Evolutionary conservation across 2,113 vertebrate genomes (phyloP), one percentile per base, ranked within the genome.

Genomic region (Scytalopus superciliaris): DNA sequence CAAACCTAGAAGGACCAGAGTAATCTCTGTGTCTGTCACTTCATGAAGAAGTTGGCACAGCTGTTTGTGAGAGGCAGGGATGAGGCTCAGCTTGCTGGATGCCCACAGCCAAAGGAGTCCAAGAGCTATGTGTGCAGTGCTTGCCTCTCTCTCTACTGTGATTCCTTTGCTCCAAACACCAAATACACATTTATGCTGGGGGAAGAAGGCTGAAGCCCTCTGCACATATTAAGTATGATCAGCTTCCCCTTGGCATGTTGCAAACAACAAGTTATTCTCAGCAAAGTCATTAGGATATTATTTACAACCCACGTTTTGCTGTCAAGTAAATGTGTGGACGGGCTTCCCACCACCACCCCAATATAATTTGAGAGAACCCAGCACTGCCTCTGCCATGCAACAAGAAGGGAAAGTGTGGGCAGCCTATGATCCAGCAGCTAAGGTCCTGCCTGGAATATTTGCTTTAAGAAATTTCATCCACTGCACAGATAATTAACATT

Each of bases 211-310:
- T 45, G 52, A 82, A 82, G 25, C 57, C 37, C 39, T 72, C 11
- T 4, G 8, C 21, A 28, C 4, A 18, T 16, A 45, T 31, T 30
- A 47, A 53, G 37, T 42, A 57, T 0, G 0, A 13, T 27, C 42
- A 31, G 13, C 3, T 64, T 47, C 47, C 16, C 57, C 69, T 67
- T 37, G 59, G 25, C 14, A 3, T 44, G 28, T 17, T 84, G 64
- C 45, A 52, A 81, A 72, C 7, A 47, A 4, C 5, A 55, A 55
- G 14, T 40, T 90, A 53, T 87, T 59, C 37, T 63, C 12, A 50
- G 50, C 11, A 39, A 67, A 84, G 4, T 69, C 56, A 62, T 37
- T n/a, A n/a, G 16, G 9, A 60, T 9, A 10, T 77, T 63, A 49
- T 9, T 84, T n/a, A 49, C 15, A 67, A 59, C 19, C 5, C 4